Conservation (phyloP, 2,888 invertebrate genomes). For the Agonopterix subpropinquella region DNA sequence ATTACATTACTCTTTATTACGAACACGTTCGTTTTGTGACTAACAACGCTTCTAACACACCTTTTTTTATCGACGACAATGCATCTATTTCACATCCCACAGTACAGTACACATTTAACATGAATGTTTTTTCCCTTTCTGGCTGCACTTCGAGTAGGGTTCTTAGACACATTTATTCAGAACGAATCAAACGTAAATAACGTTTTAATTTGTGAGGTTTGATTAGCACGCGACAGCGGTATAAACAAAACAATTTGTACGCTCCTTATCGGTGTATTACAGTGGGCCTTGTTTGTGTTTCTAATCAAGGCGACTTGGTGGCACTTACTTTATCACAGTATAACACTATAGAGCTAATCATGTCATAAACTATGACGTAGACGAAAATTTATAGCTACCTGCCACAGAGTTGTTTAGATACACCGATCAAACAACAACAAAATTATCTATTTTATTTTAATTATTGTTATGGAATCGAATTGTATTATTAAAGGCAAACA, state of each 20-base stretch:
- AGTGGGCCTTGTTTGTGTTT: conserved; percentile 3
- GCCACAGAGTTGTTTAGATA: no score
- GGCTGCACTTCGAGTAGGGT: conserved; percentile 15
- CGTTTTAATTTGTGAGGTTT: conserved; percentile 16
- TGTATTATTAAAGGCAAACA: no score
- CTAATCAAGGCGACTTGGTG: neutral
- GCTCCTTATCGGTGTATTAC: conserved; percentile 19
- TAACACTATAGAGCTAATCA: no score
- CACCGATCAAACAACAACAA: no score
- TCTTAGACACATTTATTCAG: neutral
- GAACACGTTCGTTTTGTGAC: conserved; percentile 36
- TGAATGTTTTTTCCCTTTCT: conserved; percentile 31
- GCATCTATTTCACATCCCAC: conserved; percentile 51
- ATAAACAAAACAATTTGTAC: conserved; percentile 30
- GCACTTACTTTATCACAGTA: neutral
- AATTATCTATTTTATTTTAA: no score
- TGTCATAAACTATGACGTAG: no score
- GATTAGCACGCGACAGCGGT: conserved; percentile 15
- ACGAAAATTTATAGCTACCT: no score
- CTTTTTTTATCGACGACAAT: conserved; percentile 40
- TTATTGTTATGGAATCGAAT: no score
- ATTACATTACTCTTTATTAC: conserved; percentile 17
- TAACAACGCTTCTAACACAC: conserved; percentile 46
- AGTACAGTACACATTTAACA: conserved; percentile 68
- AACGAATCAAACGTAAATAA: no score